Conservation (phyloP, 2,888 invertebrate species). For the Lutraria lutraria region DNA sequence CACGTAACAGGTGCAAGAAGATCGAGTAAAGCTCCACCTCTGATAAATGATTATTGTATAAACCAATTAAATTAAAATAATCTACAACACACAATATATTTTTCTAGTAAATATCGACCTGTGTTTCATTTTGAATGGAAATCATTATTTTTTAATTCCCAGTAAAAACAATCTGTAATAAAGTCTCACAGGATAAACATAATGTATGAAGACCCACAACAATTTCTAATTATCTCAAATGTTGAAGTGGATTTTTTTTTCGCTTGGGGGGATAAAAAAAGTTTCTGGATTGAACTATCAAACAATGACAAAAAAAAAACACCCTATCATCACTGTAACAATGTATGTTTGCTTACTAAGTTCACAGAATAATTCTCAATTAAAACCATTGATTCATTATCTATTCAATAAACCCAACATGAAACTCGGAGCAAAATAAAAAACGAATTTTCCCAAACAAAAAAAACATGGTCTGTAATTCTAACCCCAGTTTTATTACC, state of each 20-base stretch:
- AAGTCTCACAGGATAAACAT: too few relatives aligned
- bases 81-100: too few relatives aligned
- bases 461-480: background rate
- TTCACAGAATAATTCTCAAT: constrained; percentile 1
- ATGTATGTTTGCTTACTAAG: background rate
- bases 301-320: too few relatives aligned
- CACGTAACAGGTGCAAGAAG: background rate
- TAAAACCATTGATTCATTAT: constrained; percentile 1
- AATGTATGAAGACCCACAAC: too few relatives aligned
- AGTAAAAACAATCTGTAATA: too few relatives aligned
- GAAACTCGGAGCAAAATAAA: background rate
- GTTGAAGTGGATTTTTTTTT: constrained; percentile 10
- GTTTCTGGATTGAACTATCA: background rate
- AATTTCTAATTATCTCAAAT: background rate
- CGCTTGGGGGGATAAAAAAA: background rate
- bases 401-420: background rate
- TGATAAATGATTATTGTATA: too few relatives aligned
- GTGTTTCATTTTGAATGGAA: too few relatives aligned
- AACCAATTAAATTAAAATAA: too few relatives aligned
- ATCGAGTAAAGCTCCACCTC: background rate
- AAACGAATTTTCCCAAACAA: background rate
- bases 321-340: background rate
- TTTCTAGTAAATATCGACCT: too few relatives aligned
- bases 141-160: too few relatives aligned
- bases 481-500: background rate